Base-by-base conservation (phyloP, 2,113 vertebrate genomes). In the Gorilla gorilla region DNA sequence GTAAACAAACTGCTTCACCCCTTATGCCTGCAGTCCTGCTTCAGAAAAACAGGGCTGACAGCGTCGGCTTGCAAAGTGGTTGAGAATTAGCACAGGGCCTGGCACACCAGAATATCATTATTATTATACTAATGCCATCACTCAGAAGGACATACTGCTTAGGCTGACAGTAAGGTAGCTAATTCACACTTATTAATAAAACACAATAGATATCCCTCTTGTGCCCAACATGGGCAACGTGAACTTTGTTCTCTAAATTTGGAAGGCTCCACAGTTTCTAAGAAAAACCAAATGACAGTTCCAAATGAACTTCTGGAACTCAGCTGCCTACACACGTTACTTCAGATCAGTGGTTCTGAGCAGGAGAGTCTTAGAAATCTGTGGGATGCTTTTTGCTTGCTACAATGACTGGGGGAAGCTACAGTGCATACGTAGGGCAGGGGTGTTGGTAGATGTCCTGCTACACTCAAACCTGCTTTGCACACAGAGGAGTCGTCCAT, bases 271-370 rank as follows among this genome's bases (percentile, higher is more conserved):
- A 93, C 1, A 89, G 38, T 86, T 93, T 89, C 73, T 89, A 95
- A 93, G 81, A 87, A 95, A 95, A 93, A 81, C 18, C n/a, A 52
- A 55, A 35, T 11, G 55, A 76, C 38, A 93, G 55, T n/a, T 86
- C 52, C n/a, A 72, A 72, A 82, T 23, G 79, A 55, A 89, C 55
- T 92, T 94, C 38, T 88, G 86, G 18, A 91, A 93, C 70, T n/a
- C 68, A 57, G 43, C 30, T 32, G 68, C 17, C n/a, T 64, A 50
- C 40, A 12, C 1, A 27, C 22, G 59, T 72, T 38, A 68, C 38
- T 55, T 78, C 79, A 79, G 14, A 89, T 73, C 50, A 50, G 45
- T 17, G 66, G 35, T 20, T 96, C 23, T 57, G 13, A 45, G 70
- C 23, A 76, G 57, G 38, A 82, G 30, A 23, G 45, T 61, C 84